Evolutionary conservation across 2,797 vertebrate species (phyloP).

Genomic region (Acanthurus tractus): DNA sequence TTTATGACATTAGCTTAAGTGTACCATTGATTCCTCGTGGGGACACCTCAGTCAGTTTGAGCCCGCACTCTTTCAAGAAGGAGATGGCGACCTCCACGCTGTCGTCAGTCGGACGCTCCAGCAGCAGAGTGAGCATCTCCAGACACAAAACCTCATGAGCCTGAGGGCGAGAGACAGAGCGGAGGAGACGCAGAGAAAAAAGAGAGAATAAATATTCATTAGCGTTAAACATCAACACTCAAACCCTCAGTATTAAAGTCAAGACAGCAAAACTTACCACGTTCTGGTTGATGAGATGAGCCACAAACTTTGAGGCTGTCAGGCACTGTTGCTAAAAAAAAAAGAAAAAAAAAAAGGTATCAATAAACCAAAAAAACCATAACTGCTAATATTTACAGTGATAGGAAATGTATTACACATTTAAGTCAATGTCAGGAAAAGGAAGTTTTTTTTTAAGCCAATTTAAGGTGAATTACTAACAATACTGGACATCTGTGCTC

Average conservation of each 20-base stretch:
- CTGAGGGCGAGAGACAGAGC: constrained; percentile 69
- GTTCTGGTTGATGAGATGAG: constrained; percentile 99
- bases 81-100: constrained; percentile 97
- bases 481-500: no score
- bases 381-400: background rate
- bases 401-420: background rate
- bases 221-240: background rate
- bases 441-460: no score
- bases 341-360: constrained; percentile 27
- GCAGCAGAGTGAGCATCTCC: constrained; percentile 96
- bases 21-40: constrained; percentile 96
- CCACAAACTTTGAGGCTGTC: constrained; percentile 97
- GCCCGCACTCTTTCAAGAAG: constrained; percentile 97
- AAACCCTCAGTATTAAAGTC: background rate
- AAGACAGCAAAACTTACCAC: constrained; percentile 87
- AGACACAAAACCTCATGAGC: constrained; percentile 97
- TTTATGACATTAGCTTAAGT: background rate
- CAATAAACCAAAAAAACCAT: background rate
- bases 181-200: background rate
- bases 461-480: no score
- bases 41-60: constrained; percentile 96
- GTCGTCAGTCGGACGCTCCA: constrained; percentile 97
- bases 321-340: constrained; percentile 94
- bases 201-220: background rate
- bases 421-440: no score